Evolutionary conservation across 2,113 vertebrate species (phyloP).

Genomic region (Nyctibius bracteatus): DNA sequence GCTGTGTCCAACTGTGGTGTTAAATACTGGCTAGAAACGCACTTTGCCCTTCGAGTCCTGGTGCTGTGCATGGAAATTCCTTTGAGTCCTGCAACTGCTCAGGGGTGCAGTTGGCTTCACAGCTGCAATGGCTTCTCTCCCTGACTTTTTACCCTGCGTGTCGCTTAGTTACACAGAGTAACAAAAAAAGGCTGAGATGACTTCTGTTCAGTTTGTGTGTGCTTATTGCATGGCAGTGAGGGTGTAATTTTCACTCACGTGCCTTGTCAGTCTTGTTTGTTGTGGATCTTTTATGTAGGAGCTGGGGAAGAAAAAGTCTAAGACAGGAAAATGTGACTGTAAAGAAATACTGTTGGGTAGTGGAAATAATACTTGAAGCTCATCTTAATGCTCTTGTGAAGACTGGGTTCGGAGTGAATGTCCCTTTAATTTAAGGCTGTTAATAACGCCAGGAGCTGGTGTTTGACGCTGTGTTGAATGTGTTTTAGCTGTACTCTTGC

Average conservation of each 20-base stretch:
- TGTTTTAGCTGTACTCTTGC: neutral
- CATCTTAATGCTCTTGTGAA: neutral
- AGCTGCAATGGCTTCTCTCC: neutral
- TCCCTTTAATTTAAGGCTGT: conserved; percentile 17
- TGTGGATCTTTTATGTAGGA: neutral
- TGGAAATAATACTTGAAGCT: neutral
- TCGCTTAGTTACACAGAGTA: neutral
- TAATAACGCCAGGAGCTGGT: neutral
- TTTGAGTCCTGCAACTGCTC: neutral
- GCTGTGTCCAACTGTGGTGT: neutral
- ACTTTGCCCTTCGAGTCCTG: neutral
- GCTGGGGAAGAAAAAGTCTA: neutral
- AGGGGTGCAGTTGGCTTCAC: neutral
- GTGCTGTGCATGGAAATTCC: neutral
- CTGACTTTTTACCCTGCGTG: neutral
- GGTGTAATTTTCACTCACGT: neutral
- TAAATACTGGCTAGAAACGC: neutral
- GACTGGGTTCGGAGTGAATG: neutral
- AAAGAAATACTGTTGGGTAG: neutral
- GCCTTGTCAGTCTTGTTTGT: neutral
- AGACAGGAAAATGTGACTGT: neutral
- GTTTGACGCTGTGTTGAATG: neutral
- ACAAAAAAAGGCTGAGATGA: neutral
- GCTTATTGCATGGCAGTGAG: neutral
- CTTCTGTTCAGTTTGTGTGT: neutral